Base-by-base conservation (phyloP, 2,113 vertebrate genomes). In the Mungos mungo region DNA sequence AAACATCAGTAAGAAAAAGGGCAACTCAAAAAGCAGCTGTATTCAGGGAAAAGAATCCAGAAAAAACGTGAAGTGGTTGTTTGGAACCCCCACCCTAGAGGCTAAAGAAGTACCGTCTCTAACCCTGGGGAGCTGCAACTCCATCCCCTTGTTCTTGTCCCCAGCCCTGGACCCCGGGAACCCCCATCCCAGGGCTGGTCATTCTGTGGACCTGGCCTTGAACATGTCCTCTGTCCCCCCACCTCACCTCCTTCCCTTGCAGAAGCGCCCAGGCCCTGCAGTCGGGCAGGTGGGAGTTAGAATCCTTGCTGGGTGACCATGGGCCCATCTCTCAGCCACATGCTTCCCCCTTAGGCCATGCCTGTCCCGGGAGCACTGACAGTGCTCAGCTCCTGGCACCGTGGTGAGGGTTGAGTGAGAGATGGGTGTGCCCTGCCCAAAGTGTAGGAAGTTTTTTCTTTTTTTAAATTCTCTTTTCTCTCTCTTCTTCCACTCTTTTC, bases 31-130 rank as follows among this genome's bases (percentile, higher is more conserved):
- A 72, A 95, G 35, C 19, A 45, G 19, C n/a, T 23, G 35, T 72
- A 63, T 96, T 68, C 45, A 57, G 45, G 71, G 85, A 91, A 81
- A 68, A 89, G 66, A 89, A 79, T 52, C 60, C 89, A 87, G 82
- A 77, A 29, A 87, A 89, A 91, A 97, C 11, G 68, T 27, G 33
- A 54, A 50, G 33, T 35, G 23, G 10, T 74, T 74, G 18, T 88
- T 86, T 77, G 33, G 15, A 88, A 29, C 8, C 12, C 12, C 57
- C 45, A 63, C 3, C 11, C 50, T 33, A 33, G 45, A 85, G 35
- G 38, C 66, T 88, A 25, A 66, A 35, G 16, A 50, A 57, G 3
- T 66, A 60, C 7, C 7, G 13, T 76, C 15, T 60, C 68, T 13
- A 31, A 31, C 33, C 13, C 1, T 69, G 50, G 13, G 27, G 41